Base-by-base conservation (phyloP, 2,113 vertebrate genomes). In the Atlantisia rogersi region DNA sequence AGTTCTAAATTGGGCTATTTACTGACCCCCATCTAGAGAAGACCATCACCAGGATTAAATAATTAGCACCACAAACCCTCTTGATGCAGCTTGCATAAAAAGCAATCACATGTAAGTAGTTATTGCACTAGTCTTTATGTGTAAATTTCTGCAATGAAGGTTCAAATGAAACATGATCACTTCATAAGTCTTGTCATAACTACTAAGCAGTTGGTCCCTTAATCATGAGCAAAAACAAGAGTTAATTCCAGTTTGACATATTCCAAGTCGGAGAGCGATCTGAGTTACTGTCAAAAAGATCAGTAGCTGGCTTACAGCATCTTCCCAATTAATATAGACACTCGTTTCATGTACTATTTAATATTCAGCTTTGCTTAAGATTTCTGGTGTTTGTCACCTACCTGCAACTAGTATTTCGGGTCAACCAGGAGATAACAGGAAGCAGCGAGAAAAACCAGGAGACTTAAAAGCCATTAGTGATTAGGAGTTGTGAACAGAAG, bases 141-240 rank as follows among this genome's bases (percentile, higher is more conserved):
- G 80, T 52, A 78, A 53, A 64, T 48, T 70, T 60, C 75, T 67
- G 46, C 73, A 92, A 91, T 31, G 76, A 50, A 85, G 40, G 59
- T 91, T 90, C 55, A 80, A 93, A 95, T 71, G 28, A 95, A 85
- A 95, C 13, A 24, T 4, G 29, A 84, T 73, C 55, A 93, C 55
- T 70, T 91, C 81, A 91, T 31, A 95, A 89, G 62, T 62, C 40
- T 75, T 79, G 73, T 83, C n/a, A 39, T 62, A 96, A 62, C 78
- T 82, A 42, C 35, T 28, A 79, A 87, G 58, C 62, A 74, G 87
- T 91, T 82, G 63, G 40, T 71, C 87, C 78, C 35, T 79, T 90
- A 90, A 95, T 58, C 71, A 87, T 28, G 48, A 88, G 28, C 89
- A 44, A 94, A 86, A 89, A 40, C 12, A 73, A 67, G 74, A 87